These are phyloP conservation scores for Thera britannica DNA, from an alignment of 2,888 invertebrate species.

Conservation along the genomic window DNA sequence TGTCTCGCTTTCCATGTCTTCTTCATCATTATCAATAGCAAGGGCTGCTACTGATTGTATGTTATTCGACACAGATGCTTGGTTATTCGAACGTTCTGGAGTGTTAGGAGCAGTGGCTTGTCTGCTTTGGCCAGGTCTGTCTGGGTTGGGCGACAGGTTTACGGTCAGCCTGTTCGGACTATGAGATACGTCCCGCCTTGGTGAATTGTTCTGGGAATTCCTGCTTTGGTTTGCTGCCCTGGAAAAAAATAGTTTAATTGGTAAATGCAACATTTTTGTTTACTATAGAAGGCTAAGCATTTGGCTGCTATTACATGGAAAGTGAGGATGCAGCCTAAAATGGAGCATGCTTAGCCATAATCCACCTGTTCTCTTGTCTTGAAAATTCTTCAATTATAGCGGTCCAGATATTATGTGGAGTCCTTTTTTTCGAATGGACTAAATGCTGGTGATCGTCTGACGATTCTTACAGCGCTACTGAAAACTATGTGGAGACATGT, in stretches of 20 bases:
- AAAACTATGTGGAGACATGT: no score
- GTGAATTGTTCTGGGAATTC: constrained; percentile 14
- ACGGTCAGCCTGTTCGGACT: constrained; percentile 4
- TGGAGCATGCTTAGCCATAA: no score
- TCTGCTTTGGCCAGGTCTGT: constrained; percentile 1
- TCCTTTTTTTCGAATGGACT: no score
- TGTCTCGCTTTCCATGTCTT: constrained; percentile 21
- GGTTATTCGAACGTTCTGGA: constrained; percentile 8
- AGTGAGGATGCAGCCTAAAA: no score
- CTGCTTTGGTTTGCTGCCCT: constrained; percentile 18
- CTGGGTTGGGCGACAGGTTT: not conserved
- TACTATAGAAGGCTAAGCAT: not conserved
- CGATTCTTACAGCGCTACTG: no score
- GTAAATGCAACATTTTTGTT: not conserved
- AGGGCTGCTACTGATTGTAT: no score
- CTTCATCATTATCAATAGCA: not conserved
- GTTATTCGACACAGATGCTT: not conserved
- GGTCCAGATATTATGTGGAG: no score
- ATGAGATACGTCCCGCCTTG: constrained; percentile 4
- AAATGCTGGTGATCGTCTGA: no score
- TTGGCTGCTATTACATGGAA: no score
- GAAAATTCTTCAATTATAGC: no score
- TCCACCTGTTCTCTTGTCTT: no score
- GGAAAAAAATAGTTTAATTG: not conserved
- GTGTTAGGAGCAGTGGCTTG: constrained; percentile 5